Base-by-base conservation (phyloP, 2,113 vertebrate species). In the Odobenus rosmarus region DNA sequence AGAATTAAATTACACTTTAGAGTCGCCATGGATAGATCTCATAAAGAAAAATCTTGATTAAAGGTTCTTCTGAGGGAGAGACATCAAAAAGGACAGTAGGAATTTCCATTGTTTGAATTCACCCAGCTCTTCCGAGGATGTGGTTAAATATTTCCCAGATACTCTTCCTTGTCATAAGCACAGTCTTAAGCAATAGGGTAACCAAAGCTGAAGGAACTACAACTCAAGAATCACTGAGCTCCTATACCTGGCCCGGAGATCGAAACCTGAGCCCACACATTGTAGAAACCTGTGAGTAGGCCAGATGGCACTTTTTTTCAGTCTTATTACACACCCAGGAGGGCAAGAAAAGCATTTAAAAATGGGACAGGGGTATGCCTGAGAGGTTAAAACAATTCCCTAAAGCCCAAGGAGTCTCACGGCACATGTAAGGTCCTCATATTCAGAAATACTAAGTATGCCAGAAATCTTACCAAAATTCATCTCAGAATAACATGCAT, bases 1-100 rank as follows among this genome's bases (percentile, higher is more conserved):
- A 95, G n/a, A 95, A 94, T 90, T 89, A 74, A 96, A 94, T 93
- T 94, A 21, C 16, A 88, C 92, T 88, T 86, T 81, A 55, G 62
- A 95, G 53, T 69, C 42, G 81, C 55, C 61, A 86, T 28, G 77
- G 53, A 85, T 74, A 74, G 55, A 94, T 61, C 28, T 92, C 74
- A 89, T 94, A 90, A 91, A 93, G 88, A 85, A 95, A 90, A 85
- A 86, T 69, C 59, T 53, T 64, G 64, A 90, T 62, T 62, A 85
- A 90, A 97, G 7, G 24, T 67, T 91, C 74, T 77, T 88, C 72
- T 0, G 62, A 55, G 62, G 64, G 4, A 61, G 11, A 80, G 11
- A 87, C 83, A 53, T 94, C 24, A 69, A 62, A 80, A 91, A 87
- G 53, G 5, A 76, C 4, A 11, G 82, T 62, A 79, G 95, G 42